Base-by-base conservation (phyloP, 1,140 invertebrate species). In the Coelopa frigida region DNA sequence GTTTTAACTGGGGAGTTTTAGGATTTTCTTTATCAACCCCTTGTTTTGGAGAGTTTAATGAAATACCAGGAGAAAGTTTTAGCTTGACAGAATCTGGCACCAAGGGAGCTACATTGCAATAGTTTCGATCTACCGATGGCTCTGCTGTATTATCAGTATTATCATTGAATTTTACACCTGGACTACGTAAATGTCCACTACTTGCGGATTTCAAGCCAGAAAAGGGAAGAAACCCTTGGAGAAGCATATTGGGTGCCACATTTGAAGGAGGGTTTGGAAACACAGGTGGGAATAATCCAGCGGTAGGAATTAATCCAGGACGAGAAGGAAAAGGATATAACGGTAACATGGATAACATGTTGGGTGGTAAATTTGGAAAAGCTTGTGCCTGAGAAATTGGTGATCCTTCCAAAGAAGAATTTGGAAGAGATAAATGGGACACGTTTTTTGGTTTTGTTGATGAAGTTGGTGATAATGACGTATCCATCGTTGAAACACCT, bases 271-370 rank as follows among this genome's bases (percentile, higher is more conserved):
- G 10, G 12, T 23, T 21, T 12, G 12, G n/a, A 11, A 29, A 27
- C 20, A 55, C 36, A 8, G 57, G 33, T n/a, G 61, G 70, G 48
- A 76, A 75, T 11, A 77, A 49, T 1, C 72, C 71, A 24, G 78
- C 75, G 43, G 74, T 73, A 1, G 82, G 82, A 56, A 85, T 85
- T 21, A 86, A 67, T 26, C 83, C 81, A 10, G 82, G 81, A 5
- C 78, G 75, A n/a, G 78, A 72, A 5, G 76, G 70, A 55, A 77
- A 78, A 12, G 65, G 48, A 18, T 57, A 50, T 4, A 59, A n/a
- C n/a, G n/a, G 40, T 1, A 44, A 22, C 43, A 44, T 44, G 14
- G 43, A 44, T 4, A 44, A 8, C 33, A 46, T 46, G 10, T 37
- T 46, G 3, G 14, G 27, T 5, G 38, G 35, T 5, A 49, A 38